Conservation (phyloP, 2,888 invertebrate species). For the Drosophila birchii region DNA sequence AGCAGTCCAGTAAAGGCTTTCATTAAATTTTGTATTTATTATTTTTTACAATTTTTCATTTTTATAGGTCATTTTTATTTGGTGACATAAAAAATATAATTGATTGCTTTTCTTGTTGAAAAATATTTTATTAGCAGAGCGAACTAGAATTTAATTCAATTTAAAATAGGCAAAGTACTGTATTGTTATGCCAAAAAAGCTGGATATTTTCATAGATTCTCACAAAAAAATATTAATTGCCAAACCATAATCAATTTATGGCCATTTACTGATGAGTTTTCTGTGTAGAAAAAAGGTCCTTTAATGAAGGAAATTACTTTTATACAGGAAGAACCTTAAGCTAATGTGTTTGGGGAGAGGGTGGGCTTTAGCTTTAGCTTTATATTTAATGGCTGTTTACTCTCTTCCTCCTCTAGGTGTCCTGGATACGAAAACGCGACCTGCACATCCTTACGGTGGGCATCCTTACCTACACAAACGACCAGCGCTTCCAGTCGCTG, state of each 20-base stretch:
- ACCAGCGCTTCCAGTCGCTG: conserved; percentile 89
- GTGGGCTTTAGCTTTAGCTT: not conserved
- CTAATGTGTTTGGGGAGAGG: not conserved
- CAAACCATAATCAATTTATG: not conserved
- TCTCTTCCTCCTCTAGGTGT: conserved; percentile 84
- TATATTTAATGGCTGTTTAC: conserved; percentile 9
- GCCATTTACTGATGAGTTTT: not conserved
- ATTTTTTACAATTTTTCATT: not conserved
- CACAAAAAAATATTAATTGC: not conserved
- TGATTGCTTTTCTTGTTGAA: not conserved
- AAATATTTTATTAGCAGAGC: not conserved
- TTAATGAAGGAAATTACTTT: conserved; percentile 7
- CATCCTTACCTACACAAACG: conserved; percentile 90
- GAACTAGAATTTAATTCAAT: too few relatives aligned
- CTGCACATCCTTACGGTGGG: conserved; percentile 91
- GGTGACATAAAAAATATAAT: conserved; percentile 7
- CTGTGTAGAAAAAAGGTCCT: not conserved
- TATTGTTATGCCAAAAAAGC: too few relatives aligned
- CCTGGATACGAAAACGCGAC: conserved; percentile 93
- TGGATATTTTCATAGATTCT: too few relatives aligned
- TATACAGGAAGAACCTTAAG: not conserved
- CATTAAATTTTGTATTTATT: conserved; percentile 17
- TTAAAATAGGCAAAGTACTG: not conserved
- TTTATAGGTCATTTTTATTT: conserved; percentile 21
- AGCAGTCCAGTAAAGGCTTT: conserved; percentile 9